Evolutionary conservation across 2,797 vertebrate species (phyloP), one percentile per base, ranked within the genome.

Genomic region (Chloroceryle inda): DNA sequence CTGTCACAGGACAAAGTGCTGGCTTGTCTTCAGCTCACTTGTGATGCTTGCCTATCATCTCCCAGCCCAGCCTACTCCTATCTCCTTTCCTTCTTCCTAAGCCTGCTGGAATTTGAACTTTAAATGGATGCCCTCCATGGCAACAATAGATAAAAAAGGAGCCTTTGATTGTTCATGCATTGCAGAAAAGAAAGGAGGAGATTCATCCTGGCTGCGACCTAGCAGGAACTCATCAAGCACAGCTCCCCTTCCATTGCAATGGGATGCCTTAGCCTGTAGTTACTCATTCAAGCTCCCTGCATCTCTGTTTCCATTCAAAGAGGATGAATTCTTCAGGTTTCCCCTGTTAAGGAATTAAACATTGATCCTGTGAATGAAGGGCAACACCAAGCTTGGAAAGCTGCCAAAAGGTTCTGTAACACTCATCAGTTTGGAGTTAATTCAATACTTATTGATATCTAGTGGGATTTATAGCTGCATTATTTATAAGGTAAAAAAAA

Each of bases 91-190:
- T 93, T 95, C 96, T 96, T 97, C 95, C 96, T 97, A 96, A 98
- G 98, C 94, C 96, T 96, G 94, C 93, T 94, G 98, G 98, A 98
- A 98, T 97, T 96, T 95, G 91, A 97, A 97, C 97, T 98, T 97
- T 98, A 98, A 98, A 98, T 97, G 98, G 97, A 97, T 17, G 67
- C 91, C 97, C 89, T 97, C 93, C 88, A 64, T 56, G 87, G 88
- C 72, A 97, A 98, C 97, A 98, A 98, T 93, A 97, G 97, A 97
- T 97, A 97, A 97, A 98, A 98, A 97, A 95, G 83, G 84, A 95
- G 95, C 93, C 97, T 98, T 98, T 98, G 98, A 98, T 97, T 98
- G 97, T 96, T 98, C 96, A 98, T 95, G 97, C 93, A 4, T 97
- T 85, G 74, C 85, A 7, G 85, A 82, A 89, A 97, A 97, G 96